These are phyloP conservation scores for Thecophora atra DNA, from an alignment of 2,888 invertebrate species.

Conservation along the genomic window DNA sequence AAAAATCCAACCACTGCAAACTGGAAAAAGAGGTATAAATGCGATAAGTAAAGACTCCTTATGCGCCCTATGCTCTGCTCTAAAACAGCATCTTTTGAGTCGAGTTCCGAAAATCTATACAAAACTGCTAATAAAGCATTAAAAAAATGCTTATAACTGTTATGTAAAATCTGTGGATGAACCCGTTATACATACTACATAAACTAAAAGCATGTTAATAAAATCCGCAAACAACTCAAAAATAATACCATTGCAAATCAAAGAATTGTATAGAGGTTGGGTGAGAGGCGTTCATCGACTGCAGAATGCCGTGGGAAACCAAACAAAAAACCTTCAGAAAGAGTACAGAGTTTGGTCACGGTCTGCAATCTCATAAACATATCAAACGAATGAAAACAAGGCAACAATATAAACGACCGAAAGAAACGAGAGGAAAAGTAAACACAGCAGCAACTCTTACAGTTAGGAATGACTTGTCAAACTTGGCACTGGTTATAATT, in stretches of 20 bases:
- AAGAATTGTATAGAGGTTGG: too few species aligned
- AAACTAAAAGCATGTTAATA: neutral
- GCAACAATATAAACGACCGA: neutral
- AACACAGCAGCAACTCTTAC: neutral
- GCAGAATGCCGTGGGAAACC: too few species aligned
- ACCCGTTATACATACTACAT: too few species aligned
- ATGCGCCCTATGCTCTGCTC: constrained; percentile 8
- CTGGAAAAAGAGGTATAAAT: too few species aligned
- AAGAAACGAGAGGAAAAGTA: neutral
- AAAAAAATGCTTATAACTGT: too few species aligned
- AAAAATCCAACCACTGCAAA: too few species aligned
- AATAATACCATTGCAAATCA: neutral
- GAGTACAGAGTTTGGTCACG: constrained; percentile 5
- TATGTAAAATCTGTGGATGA: too few species aligned
- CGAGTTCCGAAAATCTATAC: neutral
- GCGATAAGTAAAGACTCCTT: too few species aligned
- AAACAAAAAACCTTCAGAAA: too few species aligned
- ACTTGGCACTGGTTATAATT: constrained; percentile 20
- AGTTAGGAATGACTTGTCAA: constrained; percentile 17
- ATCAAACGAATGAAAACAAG: neutral
- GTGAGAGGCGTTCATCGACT: too few species aligned
- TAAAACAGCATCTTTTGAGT: neutral
- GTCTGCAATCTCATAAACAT: neutral
- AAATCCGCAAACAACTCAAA: neutral
- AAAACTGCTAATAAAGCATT: too few species aligned